phyloP scores from a whole-genome alignment of 2,888 invertebrate species.

The Chymomyza amoena region DNA sequence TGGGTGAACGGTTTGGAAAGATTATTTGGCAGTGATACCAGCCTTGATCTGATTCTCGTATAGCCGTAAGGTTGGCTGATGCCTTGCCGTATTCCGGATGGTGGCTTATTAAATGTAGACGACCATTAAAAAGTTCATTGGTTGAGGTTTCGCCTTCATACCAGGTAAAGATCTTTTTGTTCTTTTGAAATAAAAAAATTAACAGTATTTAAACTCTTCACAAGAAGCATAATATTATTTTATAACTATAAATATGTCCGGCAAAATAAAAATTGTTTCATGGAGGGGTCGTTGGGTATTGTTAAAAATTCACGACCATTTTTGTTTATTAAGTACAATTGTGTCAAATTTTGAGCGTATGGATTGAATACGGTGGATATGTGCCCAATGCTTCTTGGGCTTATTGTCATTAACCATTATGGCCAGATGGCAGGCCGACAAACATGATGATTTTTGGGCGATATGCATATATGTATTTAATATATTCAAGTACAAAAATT shows the following conservation, averaged over 20 bases:
- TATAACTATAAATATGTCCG: background rate
- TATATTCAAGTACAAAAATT: too few relatives aligned
- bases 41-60: constrained; percentile 92
- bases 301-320: too few relatives aligned
- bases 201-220: background rate
- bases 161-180: constrained; percentile 89
- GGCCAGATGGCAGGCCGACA: too few relatives aligned
- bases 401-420: too few relatives aligned
- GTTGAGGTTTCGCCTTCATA: constrained; percentile 86
- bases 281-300: too few relatives aligned
- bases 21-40: constrained; percentile 94
- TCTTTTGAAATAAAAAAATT: constrained; percentile 79
- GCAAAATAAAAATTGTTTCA: too few relatives aligned
- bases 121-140: constrained; percentile 85
- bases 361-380: too few relatives aligned
- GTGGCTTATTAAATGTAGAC: constrained; percentile 84
- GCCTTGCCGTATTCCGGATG: constrained; percentile 81
- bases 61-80: constrained; percentile 89
- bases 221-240: background rate
- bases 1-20: constrained; percentile 93
- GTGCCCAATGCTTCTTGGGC: too few relatives aligned
- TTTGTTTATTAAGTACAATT: too few relatives aligned
- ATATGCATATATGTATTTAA: too few relatives aligned
- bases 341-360: too few relatives aligned
- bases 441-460: too few relatives aligned